Evolutionary conservation across 1,140 invertebrate genomes (phyloP), one percentile per base, ranked within the genome.

Genomic region (Brachionus rubens): DNA sequence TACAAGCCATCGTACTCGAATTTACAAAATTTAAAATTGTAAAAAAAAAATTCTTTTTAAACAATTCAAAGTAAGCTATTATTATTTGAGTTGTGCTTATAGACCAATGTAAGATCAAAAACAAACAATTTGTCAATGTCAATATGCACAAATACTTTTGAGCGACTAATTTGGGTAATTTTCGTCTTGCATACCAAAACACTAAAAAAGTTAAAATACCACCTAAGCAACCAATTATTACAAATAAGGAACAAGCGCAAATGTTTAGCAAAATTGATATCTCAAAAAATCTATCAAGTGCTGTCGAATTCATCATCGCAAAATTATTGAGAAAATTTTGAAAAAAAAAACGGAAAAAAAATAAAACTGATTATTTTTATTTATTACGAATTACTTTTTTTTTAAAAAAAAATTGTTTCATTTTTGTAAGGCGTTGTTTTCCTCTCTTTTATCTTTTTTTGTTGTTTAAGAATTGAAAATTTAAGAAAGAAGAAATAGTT

Each of bases 1-100:
- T 65, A 40, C 59, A 65, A 36, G 40, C 24, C 10, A 41, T 41
- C 10, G 19, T 43, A 40, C 10, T 43, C 24, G 36, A 41, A 33
- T 65, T 65, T 5, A 65, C 59, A 19, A 43, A 19, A 26, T 65
- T 65, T 19, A 65, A 40, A 19, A 65, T 10, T 6, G 7, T 1
- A 33, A 41, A 65, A 6, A 41, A 21, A 9, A 65, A 19, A 6
- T 21, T 7, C 10, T 41, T 12, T 19, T 41, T 43, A 3, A 21
- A 24, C 4, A 65, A 40, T 9, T 65, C 24, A 3, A 65, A 65
- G 14, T 65, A 65, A 7, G 33, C 26, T 9, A 65, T 65, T 41
- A 65, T 41, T n/a, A 65, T 65, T 65, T 65, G 59, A 2, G 59
- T 24, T 43, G 59, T 65, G 40, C 41, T 65, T 46, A 65, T 65